Percentiles rank a stretch among this genome's conserved stretches.
phyloP scores from a whole-genome alignment of 2,797 vertebrate species.

The Pempheris klunzingeri region DNA sequence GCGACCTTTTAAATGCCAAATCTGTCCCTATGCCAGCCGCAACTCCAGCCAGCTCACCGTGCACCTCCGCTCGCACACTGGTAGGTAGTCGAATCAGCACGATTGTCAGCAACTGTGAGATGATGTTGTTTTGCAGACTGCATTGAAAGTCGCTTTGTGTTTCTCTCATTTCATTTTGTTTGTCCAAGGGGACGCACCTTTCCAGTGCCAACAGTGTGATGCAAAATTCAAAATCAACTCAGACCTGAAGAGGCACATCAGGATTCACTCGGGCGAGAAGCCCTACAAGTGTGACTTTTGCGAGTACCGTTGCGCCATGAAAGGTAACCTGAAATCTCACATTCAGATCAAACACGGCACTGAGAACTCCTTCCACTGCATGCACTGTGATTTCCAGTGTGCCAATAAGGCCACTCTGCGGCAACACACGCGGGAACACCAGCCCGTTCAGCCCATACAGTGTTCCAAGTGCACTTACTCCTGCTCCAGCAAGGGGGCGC shows the following conservation, averaged over 20 bases:
- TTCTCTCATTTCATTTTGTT: background rate
- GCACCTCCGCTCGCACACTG: conserved; percentile 97
- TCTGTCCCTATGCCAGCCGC: conserved; percentile 97
- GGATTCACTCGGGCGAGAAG: conserved; percentile 97
- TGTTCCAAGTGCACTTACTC: conserved; percentile 94
- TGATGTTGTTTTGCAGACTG: background rate
- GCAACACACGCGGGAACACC: conserved; percentile 92
- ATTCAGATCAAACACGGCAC: conserved; percentile 93
- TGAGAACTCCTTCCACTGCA: conserved; percentile 89
- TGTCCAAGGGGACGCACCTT: conserved; percentile 93
- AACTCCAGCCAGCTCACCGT: conserved; percentile 99
- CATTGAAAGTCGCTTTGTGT: conserved; percentile 15
- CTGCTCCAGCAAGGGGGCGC: conserved; percentile 93
- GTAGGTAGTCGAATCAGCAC: conserved; percentile 73
- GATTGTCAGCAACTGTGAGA: background rate
- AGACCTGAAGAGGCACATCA: conserved; percentile 95
- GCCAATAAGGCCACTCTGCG: conserved; percentile 92
- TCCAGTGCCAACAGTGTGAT: conserved; percentile 95
- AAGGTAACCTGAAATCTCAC: conserved; percentile 97
- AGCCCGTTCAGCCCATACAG: conserved; percentile 91
- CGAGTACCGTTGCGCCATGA: conserved; percentile 97
- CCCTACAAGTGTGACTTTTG: conserved; percentile 97
- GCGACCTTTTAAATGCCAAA: conserved; percentile 98
- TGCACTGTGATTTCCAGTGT: conserved; percentile 92
- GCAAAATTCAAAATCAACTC: conserved; percentile 99